A percentile compares a stretch with the other conserved stretches of the same genome.
Conservation (phyloP, 1,140 invertebrate genomes). For the Formica selysi region DNA sequence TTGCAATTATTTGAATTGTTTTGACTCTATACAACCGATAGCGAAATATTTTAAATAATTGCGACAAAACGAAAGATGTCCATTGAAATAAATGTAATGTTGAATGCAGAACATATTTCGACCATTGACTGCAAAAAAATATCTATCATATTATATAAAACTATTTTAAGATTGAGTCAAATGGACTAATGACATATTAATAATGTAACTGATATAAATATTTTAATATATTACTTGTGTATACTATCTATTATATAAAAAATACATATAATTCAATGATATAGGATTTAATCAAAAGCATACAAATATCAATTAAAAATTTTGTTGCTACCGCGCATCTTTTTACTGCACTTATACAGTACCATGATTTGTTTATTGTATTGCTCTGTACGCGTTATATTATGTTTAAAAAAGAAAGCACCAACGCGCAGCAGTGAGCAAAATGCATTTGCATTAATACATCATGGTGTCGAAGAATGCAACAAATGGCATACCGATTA, state of each 20-base stretch:
- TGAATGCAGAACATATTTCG: too few species aligned
- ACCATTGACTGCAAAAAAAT: too few species aligned
- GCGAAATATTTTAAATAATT: background rate
- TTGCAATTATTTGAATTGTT: background rate
- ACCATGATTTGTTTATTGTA: conserved; percentile 32
- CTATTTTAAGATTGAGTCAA: background rate
- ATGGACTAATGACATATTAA: background rate
- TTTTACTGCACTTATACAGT: conserved; percentile 3
- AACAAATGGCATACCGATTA: conserved; percentile 62
- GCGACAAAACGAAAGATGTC: background rate
- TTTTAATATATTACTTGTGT: background rate
- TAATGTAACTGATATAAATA: background rate
- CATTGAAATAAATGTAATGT: too few species aligned
- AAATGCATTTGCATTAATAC: conserved; percentile 51
- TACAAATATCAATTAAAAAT: background rate
- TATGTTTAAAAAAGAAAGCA: conserved; percentile 15
- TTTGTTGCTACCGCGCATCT: too few species aligned
- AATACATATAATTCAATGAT: background rate
- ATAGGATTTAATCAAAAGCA: conserved; percentile 1
- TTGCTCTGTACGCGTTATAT: background rate
- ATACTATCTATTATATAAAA: background rate
- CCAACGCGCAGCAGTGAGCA: background rate
- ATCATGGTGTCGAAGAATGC: conserved; percentile 33
- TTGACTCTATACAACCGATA: background rate
- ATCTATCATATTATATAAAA: background rate